Conservation (phyloP, 2,797 vertebrate genomes). For the Leptatherina wallacei region DNA sequence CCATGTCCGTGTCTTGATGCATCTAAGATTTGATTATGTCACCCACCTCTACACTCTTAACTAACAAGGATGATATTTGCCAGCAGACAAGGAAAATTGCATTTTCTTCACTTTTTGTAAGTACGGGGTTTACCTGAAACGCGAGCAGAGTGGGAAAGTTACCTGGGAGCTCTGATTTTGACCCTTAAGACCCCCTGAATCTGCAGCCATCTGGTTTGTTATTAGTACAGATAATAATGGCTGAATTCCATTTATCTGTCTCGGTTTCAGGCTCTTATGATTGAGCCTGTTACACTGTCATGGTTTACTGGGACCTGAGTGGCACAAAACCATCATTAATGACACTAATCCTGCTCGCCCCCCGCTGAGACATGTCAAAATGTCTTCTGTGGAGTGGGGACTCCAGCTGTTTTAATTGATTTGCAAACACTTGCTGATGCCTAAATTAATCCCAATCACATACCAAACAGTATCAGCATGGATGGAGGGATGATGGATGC, state of each 20-base stretch:
- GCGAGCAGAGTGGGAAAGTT: neutral
- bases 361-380: neutral
- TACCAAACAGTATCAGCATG: neutral
- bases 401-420: conserved; percentile 18
- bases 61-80: no score
- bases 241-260: neutral
- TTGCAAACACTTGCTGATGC: neutral
- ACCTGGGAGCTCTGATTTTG: neutral
- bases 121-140: neutral
- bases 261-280: neutral
- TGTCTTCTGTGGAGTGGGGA: neutral
- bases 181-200: neutral
- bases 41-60: no score
- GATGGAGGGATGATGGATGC: neutral
- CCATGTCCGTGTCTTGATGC: no score
- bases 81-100: no score
- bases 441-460: neutral
- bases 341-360: neutral
- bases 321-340: neutral
- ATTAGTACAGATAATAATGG: neutral
- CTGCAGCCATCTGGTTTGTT: neutral
- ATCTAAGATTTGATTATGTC: no score
- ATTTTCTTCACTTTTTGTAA: no score
- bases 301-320: neutral
- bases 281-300: neutral